Evolutionary conservation across 2,888 invertebrate species (phyloP), one percentile per base, ranked within the genome.

Genomic region (Clistopyga incitator): DNA sequence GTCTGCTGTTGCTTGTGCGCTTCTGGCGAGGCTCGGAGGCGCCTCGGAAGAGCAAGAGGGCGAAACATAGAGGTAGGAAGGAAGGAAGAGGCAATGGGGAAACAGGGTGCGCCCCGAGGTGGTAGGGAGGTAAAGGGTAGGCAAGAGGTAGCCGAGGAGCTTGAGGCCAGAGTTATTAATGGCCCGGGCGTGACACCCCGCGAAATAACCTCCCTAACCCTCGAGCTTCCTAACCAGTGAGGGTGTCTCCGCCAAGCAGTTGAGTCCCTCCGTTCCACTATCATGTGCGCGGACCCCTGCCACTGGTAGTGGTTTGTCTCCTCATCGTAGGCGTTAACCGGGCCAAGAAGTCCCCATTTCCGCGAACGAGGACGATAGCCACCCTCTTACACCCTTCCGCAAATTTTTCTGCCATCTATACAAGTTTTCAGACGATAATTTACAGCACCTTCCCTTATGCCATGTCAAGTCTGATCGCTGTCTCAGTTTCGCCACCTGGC

Each of bases 101-200:
- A 65, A 38, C 64, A 47, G 64, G 74, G 61, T 74, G 56, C 54
- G 56, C n/a, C 47, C 23, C 29, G 70, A 74, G 50, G 65, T 29
- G 79, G 78, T 70, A 56, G 68, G 59, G 71, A n/a, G 78, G 64
- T 72, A 75, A 74, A 78, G 75, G 82, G 79, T 81, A 76, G 85
- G 70, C 72, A 68, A 77, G 72, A 68, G 71, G 80, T 79, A 81
- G 52, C 77, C 67, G 65, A 70, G 84, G 82, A 82, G 78, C 82
- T 86, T 84, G 83, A 86, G 74, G 79, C 84, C 74, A 81, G 64
- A 81, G 88, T 91, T 92, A 92, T 92, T 91, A 92, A 92, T 92
- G 92, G 89, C 85, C 84, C 86, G 87, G 88, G 90, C 91, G 92
- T 92, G 92, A 92, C 90, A 91, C 87, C 89, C 88, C 88, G 87